Base-by-base conservation (phyloP, 2,797 vertebrate species). In the Alca torda region DNA sequence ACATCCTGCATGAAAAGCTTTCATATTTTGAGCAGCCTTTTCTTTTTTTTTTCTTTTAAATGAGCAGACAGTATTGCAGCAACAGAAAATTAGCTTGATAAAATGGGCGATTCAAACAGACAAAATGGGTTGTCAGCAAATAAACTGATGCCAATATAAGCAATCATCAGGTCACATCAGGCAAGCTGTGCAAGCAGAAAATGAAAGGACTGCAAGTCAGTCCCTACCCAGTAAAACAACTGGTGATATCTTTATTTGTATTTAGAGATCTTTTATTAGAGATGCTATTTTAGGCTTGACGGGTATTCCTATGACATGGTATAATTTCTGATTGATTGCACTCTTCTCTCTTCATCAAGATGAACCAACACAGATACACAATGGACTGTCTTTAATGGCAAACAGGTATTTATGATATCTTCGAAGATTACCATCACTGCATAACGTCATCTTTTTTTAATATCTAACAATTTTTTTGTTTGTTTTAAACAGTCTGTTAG, bases 111-210 rank as follows among this genome's bases (percentile, higher is more conserved):
- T 51, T 83, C 48, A 90, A 88, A 79, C 35, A 90, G 56, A 96
- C 68, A 93, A 95, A 96, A 89, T 26, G 25, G 21, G 56, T n/a
- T 97, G 78, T 91, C 89, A 95, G 86, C n/a, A 97, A 96, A 97
- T 95, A 96, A 97, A 96, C 3, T 93, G 91, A 84, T 95, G 80
- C 39, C 94, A 95, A 68, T 89, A 77, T n/a, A 95, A 96, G 84
- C 88, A 92, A 96, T 93, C 92, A 96, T 56, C 76, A 78, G 51
- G 69, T 87, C 76, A 92, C 86, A 96, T 72, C 81, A 82, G 78
- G 92, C 86, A 94, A 96, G 93, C 91, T 96, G 75, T 59, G 39
- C 35, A 87, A 95, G 90, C 85, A 96, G 91, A 95, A 96, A 93
- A 95, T 70, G 20, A 61, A 82, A n/a, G 59, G 67, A 69, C 72